Evolutionary conservation across 2,888 invertebrate species (phyloP).

Genomic region (Campoletis raptor): DNA sequence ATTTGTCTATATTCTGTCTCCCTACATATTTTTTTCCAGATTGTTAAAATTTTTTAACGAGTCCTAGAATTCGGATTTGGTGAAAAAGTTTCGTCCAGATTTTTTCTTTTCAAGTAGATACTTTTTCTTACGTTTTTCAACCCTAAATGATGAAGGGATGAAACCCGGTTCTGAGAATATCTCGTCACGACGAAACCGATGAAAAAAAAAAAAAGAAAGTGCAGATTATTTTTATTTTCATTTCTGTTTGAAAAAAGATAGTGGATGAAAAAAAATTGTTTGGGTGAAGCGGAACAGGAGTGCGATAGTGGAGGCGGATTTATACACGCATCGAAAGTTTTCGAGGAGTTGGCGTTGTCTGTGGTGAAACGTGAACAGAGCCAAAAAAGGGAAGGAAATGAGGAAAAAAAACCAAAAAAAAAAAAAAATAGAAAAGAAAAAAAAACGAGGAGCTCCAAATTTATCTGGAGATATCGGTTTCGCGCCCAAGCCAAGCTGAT

Average conservation of each 20-base stretch:
- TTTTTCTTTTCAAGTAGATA: background rate
- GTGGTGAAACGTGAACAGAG: slow-evolving; percentile 46
- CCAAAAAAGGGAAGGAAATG: slow-evolving; percentile 41
- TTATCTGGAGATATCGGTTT: slow-evolving; percentile 52
- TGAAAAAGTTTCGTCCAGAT: background rate
- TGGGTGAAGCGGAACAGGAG: slow-evolving; percentile 10
- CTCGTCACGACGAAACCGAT: background rate
- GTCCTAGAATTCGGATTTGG: background rate
- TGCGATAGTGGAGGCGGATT: background rate
- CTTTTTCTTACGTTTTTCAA: background rate
- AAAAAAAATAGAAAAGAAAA: background rate
- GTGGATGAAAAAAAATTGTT: slow-evolving; percentile 37
- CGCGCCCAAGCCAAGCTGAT: slow-evolving; percentile 48
- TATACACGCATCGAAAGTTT: slow-evolving; percentile 31
- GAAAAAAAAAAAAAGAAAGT: background rate
- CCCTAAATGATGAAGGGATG: background rate
- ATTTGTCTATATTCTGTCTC: too few species aligned
- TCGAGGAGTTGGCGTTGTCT: slow-evolving; percentile 18
- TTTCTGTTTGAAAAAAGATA: slow-evolving; percentile 6
- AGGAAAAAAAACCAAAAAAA: background rate
- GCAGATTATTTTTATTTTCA: background rate
- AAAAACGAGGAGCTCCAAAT: slow-evolving; percentile 23
- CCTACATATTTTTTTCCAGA: background rate
- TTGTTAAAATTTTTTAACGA: background rate
- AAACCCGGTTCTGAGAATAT: slow-evolving; percentile 8